phyloP scores from a whole-genome alignment of 2,888 invertebrate species.

The Torymus auratus region DNA sequence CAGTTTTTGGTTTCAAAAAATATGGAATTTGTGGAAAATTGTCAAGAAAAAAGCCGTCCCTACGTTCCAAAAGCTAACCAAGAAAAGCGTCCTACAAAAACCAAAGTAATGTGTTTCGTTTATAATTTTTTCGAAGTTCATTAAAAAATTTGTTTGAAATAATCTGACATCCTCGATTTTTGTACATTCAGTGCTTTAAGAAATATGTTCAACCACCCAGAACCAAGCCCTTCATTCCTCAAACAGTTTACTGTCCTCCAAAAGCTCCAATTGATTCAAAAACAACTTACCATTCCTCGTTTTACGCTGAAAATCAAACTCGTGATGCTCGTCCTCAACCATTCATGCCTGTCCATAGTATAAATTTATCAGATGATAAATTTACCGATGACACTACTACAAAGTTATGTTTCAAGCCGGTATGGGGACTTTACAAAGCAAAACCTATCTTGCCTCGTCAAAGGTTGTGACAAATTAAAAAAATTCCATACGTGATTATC shows the following conservation, averaged over 20 bases:
- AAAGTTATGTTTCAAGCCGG: slow-evolving; percentile 68
- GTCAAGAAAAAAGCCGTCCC: slow-evolving; percentile 17
- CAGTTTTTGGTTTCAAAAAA: slow-evolving; percentile 21
- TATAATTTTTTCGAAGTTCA: background rate
- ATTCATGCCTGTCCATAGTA: slow-evolving; percentile 64
- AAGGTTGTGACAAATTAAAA: slow-evolving; percentile 62
- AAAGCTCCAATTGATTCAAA: slow-evolving; percentile 65
- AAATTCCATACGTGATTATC: no score
- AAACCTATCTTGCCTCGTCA: slow-evolving; percentile 68
- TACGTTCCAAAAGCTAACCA: slow-evolving; percentile 22
- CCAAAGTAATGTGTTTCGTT: slow-evolving; percentile 33
- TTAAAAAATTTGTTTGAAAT: slow-evolving; percentile 4
- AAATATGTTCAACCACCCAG: slow-evolving; percentile 72
- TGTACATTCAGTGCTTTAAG: slow-evolving; percentile 61
- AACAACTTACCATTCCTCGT: slow-evolving; percentile 72
- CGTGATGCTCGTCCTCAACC: slow-evolving; percentile 61
- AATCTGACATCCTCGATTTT: background rate
- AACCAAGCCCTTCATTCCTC: slow-evolving; percentile 68
- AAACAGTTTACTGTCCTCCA: slow-evolving; percentile 66
- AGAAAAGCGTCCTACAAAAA: slow-evolving; percentile 1
- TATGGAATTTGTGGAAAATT: slow-evolving; percentile 45
- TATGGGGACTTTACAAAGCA: slow-evolving; percentile 66
- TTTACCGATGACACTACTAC: slow-evolving; percentile 69
- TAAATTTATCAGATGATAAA: slow-evolving; percentile 64
- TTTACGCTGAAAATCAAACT: slow-evolving; percentile 61